These are phyloP conservation scores for Ormyrus thymus DNA, from an alignment of 2,888 invertebrate species.

Conservation along the genomic window DNA sequence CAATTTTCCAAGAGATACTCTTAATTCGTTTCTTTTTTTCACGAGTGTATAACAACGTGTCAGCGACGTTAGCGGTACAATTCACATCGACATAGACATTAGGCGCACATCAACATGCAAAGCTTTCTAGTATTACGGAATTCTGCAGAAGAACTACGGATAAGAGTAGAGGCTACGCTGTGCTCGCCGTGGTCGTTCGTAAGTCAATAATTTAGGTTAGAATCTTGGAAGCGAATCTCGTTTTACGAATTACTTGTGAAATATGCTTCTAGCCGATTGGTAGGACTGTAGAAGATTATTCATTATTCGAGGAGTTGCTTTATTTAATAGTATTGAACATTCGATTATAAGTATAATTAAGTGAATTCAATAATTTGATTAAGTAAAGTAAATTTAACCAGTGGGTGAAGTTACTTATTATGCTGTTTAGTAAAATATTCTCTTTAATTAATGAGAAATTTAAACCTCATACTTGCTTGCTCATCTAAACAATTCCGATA, in stretches of 20 bases:
- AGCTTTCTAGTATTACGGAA: slow-evolving; percentile 52
- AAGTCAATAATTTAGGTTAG: slow-evolving; percentile 30
- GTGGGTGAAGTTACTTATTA: no score
- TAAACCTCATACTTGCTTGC: no score
- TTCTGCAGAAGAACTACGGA: slow-evolving; percentile 47
- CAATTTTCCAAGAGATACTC: slow-evolving; percentile 8
- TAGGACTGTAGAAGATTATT: no score
- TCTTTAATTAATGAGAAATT: no score
- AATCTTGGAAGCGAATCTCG: slow-evolving; percentile 21
- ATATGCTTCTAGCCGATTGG: no score
- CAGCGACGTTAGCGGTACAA: slow-evolving; percentile 59
- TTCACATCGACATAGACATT: slow-evolving; percentile 55
- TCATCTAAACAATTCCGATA: no score
- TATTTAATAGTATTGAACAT: no score
- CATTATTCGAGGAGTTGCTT: no score
- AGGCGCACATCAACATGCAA: slow-evolving; percentile 60
- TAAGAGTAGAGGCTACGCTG: slow-evolving; percentile 31
- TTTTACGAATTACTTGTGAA: slow-evolving; percentile 1
- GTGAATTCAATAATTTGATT: no score
- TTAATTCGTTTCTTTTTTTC: slow-evolving; percentile 29
- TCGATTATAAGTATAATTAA: no score
- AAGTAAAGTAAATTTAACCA: no score
- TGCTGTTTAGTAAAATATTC: no score
- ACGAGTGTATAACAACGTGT: slow-evolving; percentile 60
- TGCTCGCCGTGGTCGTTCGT: slow-evolving; percentile 15